Evolutionary conservation across 2,797 vertebrate species (phyloP).

Genomic region (Limnodromus scolopaceus): DNA sequence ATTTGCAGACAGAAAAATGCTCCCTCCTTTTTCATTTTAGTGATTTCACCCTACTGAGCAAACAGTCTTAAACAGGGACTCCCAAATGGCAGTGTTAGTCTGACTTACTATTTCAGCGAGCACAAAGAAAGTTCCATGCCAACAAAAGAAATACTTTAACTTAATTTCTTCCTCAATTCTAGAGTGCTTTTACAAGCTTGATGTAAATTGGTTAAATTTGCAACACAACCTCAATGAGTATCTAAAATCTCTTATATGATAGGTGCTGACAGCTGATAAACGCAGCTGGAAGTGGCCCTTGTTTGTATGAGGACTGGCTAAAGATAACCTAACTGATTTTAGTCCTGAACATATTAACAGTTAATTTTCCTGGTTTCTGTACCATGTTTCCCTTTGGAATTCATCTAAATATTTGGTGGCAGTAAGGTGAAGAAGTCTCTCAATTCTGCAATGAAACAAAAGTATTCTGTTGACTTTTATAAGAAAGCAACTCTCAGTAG

Average conservation of each 20-base stretch:
- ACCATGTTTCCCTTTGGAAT: neutral
- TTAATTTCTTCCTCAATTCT: neutral
- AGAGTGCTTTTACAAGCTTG: neutral
- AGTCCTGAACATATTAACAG: neutral
- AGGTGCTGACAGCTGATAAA: slow-evolving; percentile 45
- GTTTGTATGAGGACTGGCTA: slow-evolving; percentile 1
- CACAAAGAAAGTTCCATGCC: neutral
- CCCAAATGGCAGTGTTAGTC: neutral
- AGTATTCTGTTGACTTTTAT: slow-evolving; percentile 54
- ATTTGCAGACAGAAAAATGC: neutral
- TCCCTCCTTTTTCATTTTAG: neutral
- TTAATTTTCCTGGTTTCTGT: slow-evolving; percentile 1
- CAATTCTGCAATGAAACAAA: slow-evolving; percentile 44
- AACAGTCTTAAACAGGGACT: neutral
- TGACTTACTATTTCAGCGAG: neutral
- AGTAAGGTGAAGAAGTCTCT: slow-evolving; percentile 55
- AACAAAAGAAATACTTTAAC: neutral
- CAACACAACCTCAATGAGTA: neutral
- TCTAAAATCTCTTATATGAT: neutral
- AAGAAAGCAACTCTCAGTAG: slow-evolving; percentile 54
- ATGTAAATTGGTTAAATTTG: slow-evolving; percentile 1
- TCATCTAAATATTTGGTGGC: slow-evolving; percentile 24
- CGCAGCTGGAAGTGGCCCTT: slow-evolving; percentile 9
- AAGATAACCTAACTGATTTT: slow-evolving; percentile 33
- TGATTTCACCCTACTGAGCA: neutral